A percentile compares a stretch with the other conserved stretches of the same genome.
Evolutionary conservation across 2,113 vertebrate species (phyloP).

Genomic region (Mirounga angustirostris): DNA sequence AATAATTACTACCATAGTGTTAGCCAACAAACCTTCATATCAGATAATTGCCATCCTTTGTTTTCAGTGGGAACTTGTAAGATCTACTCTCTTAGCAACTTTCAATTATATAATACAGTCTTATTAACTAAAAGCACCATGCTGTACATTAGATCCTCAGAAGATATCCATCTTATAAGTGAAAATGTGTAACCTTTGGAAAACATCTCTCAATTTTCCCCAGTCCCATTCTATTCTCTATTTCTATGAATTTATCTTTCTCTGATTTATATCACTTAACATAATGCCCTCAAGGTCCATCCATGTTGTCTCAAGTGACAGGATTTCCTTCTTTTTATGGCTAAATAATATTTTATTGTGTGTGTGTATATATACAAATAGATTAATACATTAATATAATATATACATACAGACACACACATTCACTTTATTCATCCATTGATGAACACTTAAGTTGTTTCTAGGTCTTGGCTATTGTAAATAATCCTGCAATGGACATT

Average conservation of each 20-base stretch:
- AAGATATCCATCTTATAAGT: background rate
- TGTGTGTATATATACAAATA: too few relatives aligned
- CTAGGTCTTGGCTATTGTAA: too few relatives aligned
- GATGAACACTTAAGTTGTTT: too few relatives aligned
- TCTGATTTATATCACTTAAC: background rate
- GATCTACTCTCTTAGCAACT: background rate
- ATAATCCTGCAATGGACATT: too few relatives aligned
- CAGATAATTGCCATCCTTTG: background rate
- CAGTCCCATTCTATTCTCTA: background rate
- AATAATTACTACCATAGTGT: background rate
- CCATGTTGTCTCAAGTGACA: too few relatives aligned
- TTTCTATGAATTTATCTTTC: background rate
- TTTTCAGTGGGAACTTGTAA: background rate
- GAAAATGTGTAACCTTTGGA: background rate
- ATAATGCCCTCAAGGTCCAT: background rate
- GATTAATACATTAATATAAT: too few relatives aligned
- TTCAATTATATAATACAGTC: background rate
- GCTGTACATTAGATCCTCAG: background rate
- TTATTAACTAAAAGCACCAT: background rate
- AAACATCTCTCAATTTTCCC: background rate
- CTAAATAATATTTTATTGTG: too few relatives aligned
- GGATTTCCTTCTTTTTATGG: too few relatives aligned
- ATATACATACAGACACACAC: too few relatives aligned
- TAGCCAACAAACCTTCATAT: background rate
- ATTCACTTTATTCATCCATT: too few relatives aligned